phyloP scores from a whole-genome alignment of 2,113 vertebrate species.

The Cyanoderma ruficeps region DNA sequence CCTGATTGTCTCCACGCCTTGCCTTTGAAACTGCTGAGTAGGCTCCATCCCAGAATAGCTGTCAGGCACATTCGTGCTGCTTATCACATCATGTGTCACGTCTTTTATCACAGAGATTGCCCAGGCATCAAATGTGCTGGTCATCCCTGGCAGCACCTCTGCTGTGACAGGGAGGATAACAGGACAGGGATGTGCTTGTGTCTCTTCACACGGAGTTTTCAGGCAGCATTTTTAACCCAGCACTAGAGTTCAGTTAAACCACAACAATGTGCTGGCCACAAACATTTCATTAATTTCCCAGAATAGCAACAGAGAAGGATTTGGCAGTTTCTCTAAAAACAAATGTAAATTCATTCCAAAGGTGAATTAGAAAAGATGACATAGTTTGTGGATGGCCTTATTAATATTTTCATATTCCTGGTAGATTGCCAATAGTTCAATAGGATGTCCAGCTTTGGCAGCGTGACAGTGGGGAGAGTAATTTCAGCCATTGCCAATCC shows the following conservation, averaged over 20 bases:
- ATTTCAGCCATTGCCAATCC: slow-evolving; percentile 40
- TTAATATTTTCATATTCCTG: slow-evolving; percentile 26
- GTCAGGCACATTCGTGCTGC: not conserved
- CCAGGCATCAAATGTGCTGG: not conserved
- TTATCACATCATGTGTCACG: slow-evolving; percentile 25
- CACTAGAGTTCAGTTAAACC: not conserved
- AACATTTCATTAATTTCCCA: not conserved
- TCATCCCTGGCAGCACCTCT: not conserved
- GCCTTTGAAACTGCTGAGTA: not conserved
- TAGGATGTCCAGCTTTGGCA: not conserved
- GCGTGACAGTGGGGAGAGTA: slow-evolving; percentile 8
- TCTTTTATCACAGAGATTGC: not conserved
- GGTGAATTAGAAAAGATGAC: not conserved
- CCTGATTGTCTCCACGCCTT: not conserved
- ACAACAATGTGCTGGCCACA: not conserved
- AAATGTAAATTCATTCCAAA: not conserved
- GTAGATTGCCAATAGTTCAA: not conserved
- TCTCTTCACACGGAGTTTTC: not conserved
- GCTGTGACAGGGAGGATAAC: not conserved
- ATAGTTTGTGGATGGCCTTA: not conserved
- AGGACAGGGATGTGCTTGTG: not conserved
- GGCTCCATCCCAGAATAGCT: slow-evolving; percentile 30
- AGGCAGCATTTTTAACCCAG: not conserved
- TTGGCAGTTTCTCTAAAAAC: not conserved
- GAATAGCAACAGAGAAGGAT: not conserved